Evolutionary conservation across 1,140 invertebrate species (phyloP).

Genomic region (Aphelinus atriplicis): DNA sequence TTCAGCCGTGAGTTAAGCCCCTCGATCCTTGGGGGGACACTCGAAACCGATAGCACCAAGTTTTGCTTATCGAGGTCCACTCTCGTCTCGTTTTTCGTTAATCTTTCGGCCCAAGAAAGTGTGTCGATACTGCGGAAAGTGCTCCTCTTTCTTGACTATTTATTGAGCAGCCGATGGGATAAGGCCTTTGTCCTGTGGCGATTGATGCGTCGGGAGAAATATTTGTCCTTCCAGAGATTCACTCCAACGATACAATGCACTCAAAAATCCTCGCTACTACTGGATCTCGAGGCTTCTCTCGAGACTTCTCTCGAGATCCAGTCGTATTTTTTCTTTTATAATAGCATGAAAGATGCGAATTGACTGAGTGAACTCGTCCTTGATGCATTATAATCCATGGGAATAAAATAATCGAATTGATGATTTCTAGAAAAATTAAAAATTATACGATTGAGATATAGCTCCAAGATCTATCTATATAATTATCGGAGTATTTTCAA

Average conservation of each 20-base stretch:
- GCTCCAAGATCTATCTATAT: no score
- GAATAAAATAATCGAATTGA: no score
- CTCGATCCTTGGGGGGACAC: neutral
- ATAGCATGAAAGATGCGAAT: no score
- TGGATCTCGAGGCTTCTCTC: neutral
- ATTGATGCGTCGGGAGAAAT: neutral
- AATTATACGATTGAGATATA: no score
- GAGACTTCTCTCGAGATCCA: neutral
- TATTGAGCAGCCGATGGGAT: neutral
- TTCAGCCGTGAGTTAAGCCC: constrained; percentile 3
- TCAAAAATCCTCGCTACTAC: neutral
- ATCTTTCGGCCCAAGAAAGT: neutral
- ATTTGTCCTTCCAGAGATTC: neutral
- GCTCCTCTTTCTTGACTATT: neutral
- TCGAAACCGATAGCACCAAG: constrained; percentile 13
- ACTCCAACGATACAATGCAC: no score
- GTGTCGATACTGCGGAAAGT: neutral
- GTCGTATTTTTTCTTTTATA: neutral
- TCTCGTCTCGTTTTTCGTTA: neutral
- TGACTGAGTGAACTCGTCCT: no score
- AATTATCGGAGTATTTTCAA: no score
- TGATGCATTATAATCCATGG: no score
- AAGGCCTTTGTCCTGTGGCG: neutral
- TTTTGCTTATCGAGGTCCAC: constrained; percentile 27
- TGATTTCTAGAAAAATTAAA: no score